Evolutionary conservation across 1,140 invertebrate species (phyloP), one percentile per base, ranked within the genome.

Genomic region (Brachionus manjavacas): DNA sequence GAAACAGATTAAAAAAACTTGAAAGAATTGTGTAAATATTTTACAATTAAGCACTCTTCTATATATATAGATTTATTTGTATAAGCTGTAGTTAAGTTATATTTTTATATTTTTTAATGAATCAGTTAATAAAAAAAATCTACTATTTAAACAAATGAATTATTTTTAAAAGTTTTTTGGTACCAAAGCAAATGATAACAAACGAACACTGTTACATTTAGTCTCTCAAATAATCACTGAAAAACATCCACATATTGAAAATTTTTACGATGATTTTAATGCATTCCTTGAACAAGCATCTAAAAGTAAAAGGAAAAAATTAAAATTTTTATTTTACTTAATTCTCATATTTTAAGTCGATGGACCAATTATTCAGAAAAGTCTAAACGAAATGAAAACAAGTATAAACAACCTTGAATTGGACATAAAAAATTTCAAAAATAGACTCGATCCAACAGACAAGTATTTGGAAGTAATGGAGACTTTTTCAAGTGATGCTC

Each of bases 161-260:
- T 14, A 78, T 60, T 39, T 85, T 91, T 41, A 89, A n/a, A 2
- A 95, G 93, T 90, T 98, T 85, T 93, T 93, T n/a, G 93, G 94
- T 84, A 99, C 96, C 3, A 99, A 98, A 91, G 94, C 97, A 88
- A 90, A 93, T 9, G 94, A 98, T 86, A 97, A 97, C 87, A 95
- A 95, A 86, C 93, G 93, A 80, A 99, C 96, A 0, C 90, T 99
- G 23, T 91, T 99, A 64, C 96, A 99, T 88, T 98, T 95, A 87
- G 89, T 99, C 49, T 95, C 94, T 0, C 93, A 96, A 86, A 93
- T 93, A 1, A 92, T 97, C 85, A 94, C 97, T 89, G 92, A 91
- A 46, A 96, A 96, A 86, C 94, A 95, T 89, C 93, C 95, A 0
- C 95, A 98, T 39, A 91, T 93, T 8, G 87, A 96, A 0, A 93